Evolutionary conservation across 1,140 invertebrate species (phyloP).

Genomic region (Amphibalanus amphitrite): DNA sequence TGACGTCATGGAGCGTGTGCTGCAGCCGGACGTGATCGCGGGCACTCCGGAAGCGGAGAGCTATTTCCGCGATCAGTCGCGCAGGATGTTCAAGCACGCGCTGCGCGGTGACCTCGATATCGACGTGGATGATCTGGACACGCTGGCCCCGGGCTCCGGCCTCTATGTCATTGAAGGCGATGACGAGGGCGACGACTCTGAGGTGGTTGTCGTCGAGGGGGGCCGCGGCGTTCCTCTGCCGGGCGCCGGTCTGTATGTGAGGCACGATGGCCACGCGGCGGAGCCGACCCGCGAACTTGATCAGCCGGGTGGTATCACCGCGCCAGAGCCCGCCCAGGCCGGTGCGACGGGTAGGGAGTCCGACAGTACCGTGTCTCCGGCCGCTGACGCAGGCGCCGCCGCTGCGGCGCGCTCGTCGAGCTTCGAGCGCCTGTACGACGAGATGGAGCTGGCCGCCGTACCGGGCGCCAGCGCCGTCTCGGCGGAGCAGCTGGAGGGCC

Average conservation of each 20-base stretch:
- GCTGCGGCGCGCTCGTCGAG: neutral
- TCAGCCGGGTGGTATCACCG: too few relatives aligned
- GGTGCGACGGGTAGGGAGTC: too few relatives aligned
- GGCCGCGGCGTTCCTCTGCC: too few relatives aligned
- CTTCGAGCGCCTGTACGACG: neutral
- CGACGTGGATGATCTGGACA: neutral
- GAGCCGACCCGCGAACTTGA: too few relatives aligned
- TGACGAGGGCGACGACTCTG: neutral
- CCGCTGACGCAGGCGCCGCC: too few relatives aligned
- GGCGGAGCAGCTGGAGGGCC: neutral
- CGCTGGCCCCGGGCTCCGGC: neutral
- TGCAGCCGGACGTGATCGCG: constrained; percentile 14
- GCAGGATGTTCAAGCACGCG: neutral
- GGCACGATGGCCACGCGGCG: too few relatives aligned
- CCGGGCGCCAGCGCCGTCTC: too few relatives aligned
- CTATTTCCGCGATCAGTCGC: constrained; percentile 14
- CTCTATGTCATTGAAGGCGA: neutral
- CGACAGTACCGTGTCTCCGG: too few relatives aligned
- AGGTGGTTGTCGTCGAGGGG: neutral
- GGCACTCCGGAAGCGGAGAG: constrained; percentile 15
- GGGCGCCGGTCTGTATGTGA: too few relatives aligned
- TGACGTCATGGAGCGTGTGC: constrained; percentile 6
- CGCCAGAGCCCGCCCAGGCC: too few relatives aligned
- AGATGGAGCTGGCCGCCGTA: neutral
- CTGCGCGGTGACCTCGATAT: neutral